Conservation (phyloP, 2,113 vertebrate genomes). For the Chascanopsetta lugubris region DNA sequence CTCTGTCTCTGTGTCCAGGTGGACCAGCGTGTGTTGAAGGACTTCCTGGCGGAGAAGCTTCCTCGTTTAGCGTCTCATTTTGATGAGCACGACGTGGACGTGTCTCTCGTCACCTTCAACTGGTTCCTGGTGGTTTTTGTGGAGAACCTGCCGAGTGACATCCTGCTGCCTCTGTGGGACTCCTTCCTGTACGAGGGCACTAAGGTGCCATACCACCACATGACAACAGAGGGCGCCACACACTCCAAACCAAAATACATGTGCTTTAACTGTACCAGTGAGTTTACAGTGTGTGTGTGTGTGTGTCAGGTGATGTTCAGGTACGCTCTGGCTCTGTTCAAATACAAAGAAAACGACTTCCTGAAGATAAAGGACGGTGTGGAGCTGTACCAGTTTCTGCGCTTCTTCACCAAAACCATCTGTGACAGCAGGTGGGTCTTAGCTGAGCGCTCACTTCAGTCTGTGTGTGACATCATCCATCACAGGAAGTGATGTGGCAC, state of each 20-base stretch:
- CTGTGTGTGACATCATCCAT: neutral
- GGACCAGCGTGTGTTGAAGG: slow-evolving; percentile 94
- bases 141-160: slow-evolving; percentile 89
- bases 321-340: slow-evolving; percentile 93
- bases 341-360: slow-evolving; percentile 92
- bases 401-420: slow-evolving; percentile 92
- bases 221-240: neutral
- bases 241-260: neutral
- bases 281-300: neutral
- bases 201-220: slow-evolving; percentile 81
- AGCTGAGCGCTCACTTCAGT: no score
- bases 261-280: neutral
- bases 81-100: slow-evolving; percentile 83
- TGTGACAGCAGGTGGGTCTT: slow-evolving; percentile 84
- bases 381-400: slow-evolving; percentile 93
- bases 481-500: neutral
- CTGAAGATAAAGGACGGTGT: slow-evolving; percentile 86
- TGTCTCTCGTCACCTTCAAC: slow-evolving; percentile 92
- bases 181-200: slow-evolving; percentile 93
- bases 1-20: slow-evolving; percentile 74
- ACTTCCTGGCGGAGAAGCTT: slow-evolving; percentile 90
- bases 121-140: slow-evolving; percentile 96
- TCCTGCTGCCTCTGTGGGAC: slow-evolving; percentile 93
- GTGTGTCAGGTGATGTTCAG: slow-evolving; percentile 90
- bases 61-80: slow-evolving; percentile 89